Evolutionary conservation across 2,797 vertebrate genomes (phyloP), one percentile per base, ranked within the genome.

Genomic region (Mormyrus proboscirostris): DNA sequence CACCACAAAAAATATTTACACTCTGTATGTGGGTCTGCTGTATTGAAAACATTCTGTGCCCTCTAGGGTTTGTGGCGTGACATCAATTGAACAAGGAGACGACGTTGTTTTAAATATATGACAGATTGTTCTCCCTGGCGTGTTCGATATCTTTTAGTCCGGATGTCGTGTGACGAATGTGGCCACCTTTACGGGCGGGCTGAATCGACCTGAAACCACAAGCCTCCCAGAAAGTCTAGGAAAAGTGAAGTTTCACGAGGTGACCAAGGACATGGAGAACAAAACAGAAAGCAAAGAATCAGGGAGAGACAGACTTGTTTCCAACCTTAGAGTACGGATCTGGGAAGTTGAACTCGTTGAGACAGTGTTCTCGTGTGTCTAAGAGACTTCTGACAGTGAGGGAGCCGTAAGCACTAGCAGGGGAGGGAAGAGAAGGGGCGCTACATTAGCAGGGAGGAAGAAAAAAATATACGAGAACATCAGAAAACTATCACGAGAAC

Each of bases 331-430:
- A 99, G 92, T 99, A 99, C 90, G 99, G 99, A 90, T 99, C 99
- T 19, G 99, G 98, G 93, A 99, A 99, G 96, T 96, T 99, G 96
- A 99, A 99, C 95, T 99, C 98, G 0, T 99, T 99, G 95, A 99
- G 93, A 94, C 99, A 99, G 95, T 99, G 99, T 91, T 99, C 99
- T 94, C 99, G 96, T 0, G 99, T 99, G 94, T 99, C 99, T 95
- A 99, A 93, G 87, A 99, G 96, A 94, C 99, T 99, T 93, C 99
- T 96, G 93, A 99, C 98, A 14, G 99, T 99, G 93, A 99, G 96
- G 87, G 98, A 98, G 94, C 99, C 98, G 9, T 99, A 99, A 12
- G 98, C 98, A 90, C 99, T 99, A 94, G 4, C 89, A 93, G 93
- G 93, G 91, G 33, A 5, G 85, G 51, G 59, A 9, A 91, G 4